Base-by-base conservation (phyloP, 2,888 invertebrate species). In the Zaprionus obscuricornis region DNA sequence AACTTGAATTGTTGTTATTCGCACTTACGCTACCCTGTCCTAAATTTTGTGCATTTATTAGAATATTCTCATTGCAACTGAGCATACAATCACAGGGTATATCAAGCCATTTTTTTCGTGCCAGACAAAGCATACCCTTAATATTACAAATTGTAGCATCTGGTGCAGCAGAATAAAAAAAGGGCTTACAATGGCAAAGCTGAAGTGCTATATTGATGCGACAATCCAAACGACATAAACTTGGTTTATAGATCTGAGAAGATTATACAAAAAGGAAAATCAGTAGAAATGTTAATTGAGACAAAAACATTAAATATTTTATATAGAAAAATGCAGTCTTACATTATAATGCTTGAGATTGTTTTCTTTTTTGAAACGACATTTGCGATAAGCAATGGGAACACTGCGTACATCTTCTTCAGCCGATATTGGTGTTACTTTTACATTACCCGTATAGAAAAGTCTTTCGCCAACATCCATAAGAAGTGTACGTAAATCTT, bases 151-250 rank as follows among this genome's bases (percentile, higher is more conserved):
- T 50, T 1, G 84, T 84, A 1, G 59, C 66, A 0, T 69, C 46
- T 0, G 75, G 66, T 0, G 81, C 88, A 14, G 84, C 73, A 0
- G 72, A 69, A 74, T 90, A 90, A 49, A 90, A 89, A 33, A 77
- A 89, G 2, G 90, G 90, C 18, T 86, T 87, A 49, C 90, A 90
- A 0, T 82, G 63, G 57, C 90, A 90, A 2, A 86, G 46, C 2
- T 63, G 34, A 2, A 88, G 37, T 0, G 90, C 89, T 5, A 65
- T 66, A 24, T 81, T 70, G n/a, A 89, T 87, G 13, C 89, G 89
- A 20, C 89, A 90, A 42, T 88, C 88, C 18, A 86, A 74, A 22
- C 87, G 85, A 49, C 90, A 90, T 2, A 89, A 58, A 3, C 83
- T 77, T 1, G 85, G 85, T 8, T 84, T 74, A 51, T 90, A 90